phyloP scores from a whole-genome alignment of 2,113 vertebrate genomes.

The Heliornis fulica region DNA sequence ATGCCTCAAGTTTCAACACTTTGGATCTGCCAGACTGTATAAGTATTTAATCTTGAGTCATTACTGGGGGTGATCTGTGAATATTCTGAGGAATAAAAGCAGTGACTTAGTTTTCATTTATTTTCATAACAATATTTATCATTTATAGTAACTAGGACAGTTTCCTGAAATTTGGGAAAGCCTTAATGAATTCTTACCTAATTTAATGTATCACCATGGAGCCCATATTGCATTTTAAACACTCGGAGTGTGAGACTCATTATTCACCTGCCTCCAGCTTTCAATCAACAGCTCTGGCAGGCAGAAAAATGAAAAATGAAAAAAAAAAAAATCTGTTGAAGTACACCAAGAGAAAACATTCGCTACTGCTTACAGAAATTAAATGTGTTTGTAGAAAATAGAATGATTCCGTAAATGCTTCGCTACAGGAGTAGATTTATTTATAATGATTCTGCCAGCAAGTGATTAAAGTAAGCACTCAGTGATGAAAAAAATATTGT shows the following conservation, averaged over 20 bases:
- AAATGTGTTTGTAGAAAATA: not conserved
- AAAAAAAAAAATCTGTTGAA: not conserved
- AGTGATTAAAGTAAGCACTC: not conserved
- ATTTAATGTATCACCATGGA: conserved; percentile 6
- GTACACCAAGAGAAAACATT: not conserved
- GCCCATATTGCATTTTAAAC: not conserved
- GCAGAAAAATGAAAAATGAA: not conserved
- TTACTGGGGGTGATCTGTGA: not conserved
- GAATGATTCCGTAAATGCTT: not conserved
- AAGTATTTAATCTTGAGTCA: not conserved
- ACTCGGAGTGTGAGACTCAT: not conserved
- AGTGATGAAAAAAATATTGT: not conserved
- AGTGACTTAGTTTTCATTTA: not conserved
- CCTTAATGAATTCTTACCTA: conserved; percentile 9
- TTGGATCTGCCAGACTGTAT: not conserved
- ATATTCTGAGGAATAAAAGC: not conserved
- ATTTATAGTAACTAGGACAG: not conserved
- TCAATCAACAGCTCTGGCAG: not conserved
- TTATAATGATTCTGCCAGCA: not conserved
- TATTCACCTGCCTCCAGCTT: conserved; percentile 3
- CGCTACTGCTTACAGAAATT: not conserved
- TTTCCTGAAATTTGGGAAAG: conserved; percentile 3
- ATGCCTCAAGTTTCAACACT: not conserved
- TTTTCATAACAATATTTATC: conserved; percentile 27
- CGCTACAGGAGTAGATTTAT: not conserved